These are phyloP conservation scores for Amazona guildingii DNA, from an alignment of 2,113 vertebrate genomes.

Conservation along the genomic window DNA sequence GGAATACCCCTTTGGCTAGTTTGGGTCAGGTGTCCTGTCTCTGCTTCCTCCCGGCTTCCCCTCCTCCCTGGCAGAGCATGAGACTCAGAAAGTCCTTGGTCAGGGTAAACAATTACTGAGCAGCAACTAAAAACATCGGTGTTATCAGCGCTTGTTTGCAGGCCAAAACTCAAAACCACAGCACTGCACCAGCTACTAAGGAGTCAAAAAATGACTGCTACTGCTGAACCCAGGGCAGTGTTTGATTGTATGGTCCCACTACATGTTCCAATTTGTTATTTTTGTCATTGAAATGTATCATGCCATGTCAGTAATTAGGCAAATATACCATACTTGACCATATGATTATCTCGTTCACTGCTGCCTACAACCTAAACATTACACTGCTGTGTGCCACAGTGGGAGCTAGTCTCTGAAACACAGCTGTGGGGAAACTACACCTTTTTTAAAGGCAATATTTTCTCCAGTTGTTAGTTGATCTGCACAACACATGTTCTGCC, in stretches of 20 bases:
- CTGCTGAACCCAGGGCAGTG: too few species aligned
- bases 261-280: neutral
- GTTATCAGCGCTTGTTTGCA: too few species aligned
- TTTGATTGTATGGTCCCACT: neutral
- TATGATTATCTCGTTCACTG: neutral
- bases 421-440: rapidly evolving
- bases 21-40: too few species aligned
- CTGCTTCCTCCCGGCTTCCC: too few species aligned
- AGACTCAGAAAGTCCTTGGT: too few species aligned
- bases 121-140: too few species aligned
- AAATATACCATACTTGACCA: neutral
- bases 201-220: too few species aligned
- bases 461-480: neutral
- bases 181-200: too few species aligned
- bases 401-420: neutral
- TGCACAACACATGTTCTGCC: neutral
- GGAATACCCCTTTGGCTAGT: too few species aligned
- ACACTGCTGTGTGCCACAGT: rapidly evolving
- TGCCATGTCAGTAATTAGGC: neutral
- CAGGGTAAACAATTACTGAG: too few species aligned
- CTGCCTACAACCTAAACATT: neutral
- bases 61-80: too few species aligned
- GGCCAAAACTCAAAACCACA: too few species aligned
- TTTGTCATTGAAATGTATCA: neutral
- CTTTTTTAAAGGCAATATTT: rapidly evolving